phyloP scores from a whole-genome alignment of 2,113 vertebrate species.

The Macaca fascicularis region T2T-MFA8v1.1 NC_088377.1:129950501-129951000 shows the following conservation, averaged over 20 bases:
- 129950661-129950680: background rate
- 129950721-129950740: background rate
- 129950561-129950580: background rate
- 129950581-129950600: background rate
- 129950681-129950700: background rate
- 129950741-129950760: background rate
- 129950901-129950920: background rate
- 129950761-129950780: background rate
- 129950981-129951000: background rate
- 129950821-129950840: background rate
- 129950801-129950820: background rate
- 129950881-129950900: background rate
- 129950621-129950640: background rate
- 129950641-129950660: background rate
- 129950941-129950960: background rate
- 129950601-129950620: background rate
- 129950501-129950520: background rate
- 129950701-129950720: background rate
- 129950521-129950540: background rate
- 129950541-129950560: background rate
- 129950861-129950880: background rate
- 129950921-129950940: background rate
- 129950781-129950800: background rate
- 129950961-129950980: background rate
- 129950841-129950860: background rate